These are phyloP conservation scores for Vollenhovia emeryi DNA, from an alignment of 1,140 invertebrate genomes.

Conservation along the genomic window DNA sequence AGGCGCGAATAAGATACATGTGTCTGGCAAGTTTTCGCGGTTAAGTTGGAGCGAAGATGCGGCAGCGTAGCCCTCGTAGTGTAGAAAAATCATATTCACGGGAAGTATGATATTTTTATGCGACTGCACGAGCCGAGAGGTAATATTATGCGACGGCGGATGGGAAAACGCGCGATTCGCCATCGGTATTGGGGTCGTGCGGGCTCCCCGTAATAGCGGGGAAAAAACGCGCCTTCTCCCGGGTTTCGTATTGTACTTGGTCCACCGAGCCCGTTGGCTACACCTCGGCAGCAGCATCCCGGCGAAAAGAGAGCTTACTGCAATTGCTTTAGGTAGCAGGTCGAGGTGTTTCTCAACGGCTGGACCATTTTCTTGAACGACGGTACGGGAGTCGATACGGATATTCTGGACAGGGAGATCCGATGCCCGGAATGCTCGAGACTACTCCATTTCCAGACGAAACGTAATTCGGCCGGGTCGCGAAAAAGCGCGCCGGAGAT, in stretches of 20 bases:
- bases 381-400: conserved; percentile 54
- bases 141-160: conserved; percentile 10
- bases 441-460: conserved; percentile 29
- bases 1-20: conserved; percentile 39
- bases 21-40: conserved; percentile 39
- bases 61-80: not conserved
- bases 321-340: conserved; percentile 62
- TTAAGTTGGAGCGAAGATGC: not conserved
- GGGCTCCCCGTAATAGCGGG: not conserved
- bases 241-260: conserved; percentile 44
- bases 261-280: conserved; percentile 11
- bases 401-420: conserved; percentile 39
- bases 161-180: conserved; percentile 2
- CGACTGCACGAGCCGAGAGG: not conserved
- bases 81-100: not conserved
- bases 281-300: conserved; percentile 44
- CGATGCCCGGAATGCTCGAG: conserved; percentile 27
- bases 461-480: conserved; percentile 33
- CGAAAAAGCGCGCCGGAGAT: not conserved
- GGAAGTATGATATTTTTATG: not conserved
- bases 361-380: conserved; percentile 55
- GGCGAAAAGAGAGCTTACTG: conserved; percentile 58
- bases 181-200: conserved; percentile 29
- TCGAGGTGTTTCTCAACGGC: conserved; percentile 54
- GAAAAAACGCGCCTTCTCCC: not conserved